Conservation (phyloP, 2,797 vertebrate species). For the Gadopsis marmoratus region DNA sequence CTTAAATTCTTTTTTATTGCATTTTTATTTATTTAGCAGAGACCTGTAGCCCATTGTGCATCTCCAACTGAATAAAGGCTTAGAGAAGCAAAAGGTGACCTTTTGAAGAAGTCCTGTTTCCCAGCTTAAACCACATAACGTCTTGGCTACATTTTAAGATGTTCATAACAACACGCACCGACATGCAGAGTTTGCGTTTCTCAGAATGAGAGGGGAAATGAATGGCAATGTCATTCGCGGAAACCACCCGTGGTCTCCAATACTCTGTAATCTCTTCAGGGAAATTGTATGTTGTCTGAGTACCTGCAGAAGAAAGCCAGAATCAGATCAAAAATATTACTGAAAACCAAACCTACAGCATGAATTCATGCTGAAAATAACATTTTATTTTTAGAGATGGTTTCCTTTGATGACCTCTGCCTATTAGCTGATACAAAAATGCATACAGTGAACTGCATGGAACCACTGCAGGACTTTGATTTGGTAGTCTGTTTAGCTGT, state of each 20-base stretch:
- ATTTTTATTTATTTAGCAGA: no score
- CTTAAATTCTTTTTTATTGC: no score
- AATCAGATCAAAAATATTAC: conserved; percentile 42
- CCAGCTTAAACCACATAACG: not conserved
- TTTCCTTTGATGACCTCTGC: conserved; percentile 19
- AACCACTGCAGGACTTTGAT: not conserved
- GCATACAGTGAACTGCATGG: not conserved
- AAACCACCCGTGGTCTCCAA: conserved; percentile 54
- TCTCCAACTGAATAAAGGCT: not conserved
- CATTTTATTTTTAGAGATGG: conserved; percentile 47
- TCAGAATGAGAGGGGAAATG: conserved; percentile 68
- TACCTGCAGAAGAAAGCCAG: conserved; percentile 38
- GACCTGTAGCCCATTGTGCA: not conserved
- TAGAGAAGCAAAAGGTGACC: not conserved
- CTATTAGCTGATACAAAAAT: conserved; percentile 40
- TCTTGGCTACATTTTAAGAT: not conserved
- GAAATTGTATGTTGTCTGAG: conserved; percentile 38
- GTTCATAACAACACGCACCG: not conserved
- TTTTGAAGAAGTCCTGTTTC: not conserved
- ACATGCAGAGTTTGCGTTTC: conserved; percentile 46
- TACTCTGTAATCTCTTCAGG: conserved; percentile 38
- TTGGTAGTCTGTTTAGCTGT: not conserved
- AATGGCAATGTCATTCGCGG: conserved; percentile 47
- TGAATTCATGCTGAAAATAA: conserved; percentile 22
- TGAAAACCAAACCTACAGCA: conserved; percentile 1